These are phyloP conservation scores for Drosophila hawaiiensis DNA, from an alignment of 2,888 invertebrate genomes.

Conservation along the genomic window DNA sequence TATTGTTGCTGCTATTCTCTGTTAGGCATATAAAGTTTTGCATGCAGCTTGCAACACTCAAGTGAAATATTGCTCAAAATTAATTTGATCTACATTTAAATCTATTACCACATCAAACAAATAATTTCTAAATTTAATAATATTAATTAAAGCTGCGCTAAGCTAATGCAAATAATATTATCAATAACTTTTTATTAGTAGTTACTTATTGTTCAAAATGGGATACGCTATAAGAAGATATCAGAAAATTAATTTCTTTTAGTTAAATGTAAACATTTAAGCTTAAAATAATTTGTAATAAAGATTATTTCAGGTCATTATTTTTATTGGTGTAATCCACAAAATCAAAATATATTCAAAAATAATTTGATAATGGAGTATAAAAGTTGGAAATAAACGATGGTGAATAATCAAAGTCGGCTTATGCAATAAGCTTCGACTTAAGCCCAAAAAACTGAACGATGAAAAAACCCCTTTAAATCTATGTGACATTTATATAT, in stretches of 20 bases:
- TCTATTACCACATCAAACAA: background rate
- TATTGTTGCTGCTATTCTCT: constrained; percentile 11
- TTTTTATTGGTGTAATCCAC: background rate
- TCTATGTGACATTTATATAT: background rate
- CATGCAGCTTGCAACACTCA: constrained; percentile 26
- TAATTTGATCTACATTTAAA: background rate
- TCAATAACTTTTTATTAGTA: background rate
- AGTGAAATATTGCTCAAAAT: background rate
- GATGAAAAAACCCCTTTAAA: background rate
- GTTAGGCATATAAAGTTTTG: constrained; percentile 26
- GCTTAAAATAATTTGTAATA: background rate
- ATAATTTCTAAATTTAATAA: background rate
- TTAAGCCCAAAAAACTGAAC: background rate
- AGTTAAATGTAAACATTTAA: background rate
- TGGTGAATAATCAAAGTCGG: background rate
- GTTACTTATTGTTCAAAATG: background rate
- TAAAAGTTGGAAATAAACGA: background rate
- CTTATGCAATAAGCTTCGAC: background rate
- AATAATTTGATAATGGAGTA: background rate
- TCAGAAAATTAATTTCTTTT: background rate
- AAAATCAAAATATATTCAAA: background rate
- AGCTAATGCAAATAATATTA: background rate
- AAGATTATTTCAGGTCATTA: background rate
- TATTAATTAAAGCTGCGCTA: background rate
- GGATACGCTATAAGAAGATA: background rate